Conservation (phyloP, 1,140 invertebrate species). For the Sitodiplosis mosellana region DNA sequence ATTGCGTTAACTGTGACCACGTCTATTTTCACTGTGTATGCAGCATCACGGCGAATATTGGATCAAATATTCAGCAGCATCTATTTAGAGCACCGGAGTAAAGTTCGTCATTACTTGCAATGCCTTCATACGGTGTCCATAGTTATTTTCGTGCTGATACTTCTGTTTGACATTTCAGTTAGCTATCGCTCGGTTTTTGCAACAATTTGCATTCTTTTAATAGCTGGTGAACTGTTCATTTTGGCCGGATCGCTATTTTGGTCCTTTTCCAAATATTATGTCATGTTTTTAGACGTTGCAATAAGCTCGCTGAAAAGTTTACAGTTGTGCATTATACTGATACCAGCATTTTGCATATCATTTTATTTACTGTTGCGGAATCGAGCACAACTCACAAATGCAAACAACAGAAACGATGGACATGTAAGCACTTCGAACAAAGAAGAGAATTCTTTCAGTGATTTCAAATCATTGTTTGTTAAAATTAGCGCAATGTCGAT, state of each 20-base stretch:
- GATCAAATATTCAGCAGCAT: conserved; percentile 48
- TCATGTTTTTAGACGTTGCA: background rate
- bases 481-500: conserved; percentile 71
- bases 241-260: background rate
- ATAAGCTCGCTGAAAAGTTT: background rate
- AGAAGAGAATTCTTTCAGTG: too few relatives aligned
- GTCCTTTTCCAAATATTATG: too few relatives aligned
- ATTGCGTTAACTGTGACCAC: conserved; percentile 22
- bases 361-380: conserved; percentile 3
- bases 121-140: conserved; percentile 48
- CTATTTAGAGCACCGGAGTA: conserved; percentile 36
- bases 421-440: too few relatives aligned
- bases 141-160: conserved; percentile 32
- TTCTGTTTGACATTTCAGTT: conserved; percentile 30
- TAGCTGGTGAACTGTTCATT: conserved; percentile 41
- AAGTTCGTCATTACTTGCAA: conserved; percentile 46
- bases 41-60: conserved; percentile 33
- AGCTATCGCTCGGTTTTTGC: conserved; percentile 34
- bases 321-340: background rate
- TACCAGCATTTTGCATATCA: background rate
- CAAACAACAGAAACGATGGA: too few relatives aligned
- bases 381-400: conserved; percentile 15
- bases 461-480: too few relatives aligned
- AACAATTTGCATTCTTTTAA: conserved; percentile 48
- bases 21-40: conserved; percentile 22